Conservation (phyloP, 2,888 invertebrate species). For the Cephus pulcher region DNA sequence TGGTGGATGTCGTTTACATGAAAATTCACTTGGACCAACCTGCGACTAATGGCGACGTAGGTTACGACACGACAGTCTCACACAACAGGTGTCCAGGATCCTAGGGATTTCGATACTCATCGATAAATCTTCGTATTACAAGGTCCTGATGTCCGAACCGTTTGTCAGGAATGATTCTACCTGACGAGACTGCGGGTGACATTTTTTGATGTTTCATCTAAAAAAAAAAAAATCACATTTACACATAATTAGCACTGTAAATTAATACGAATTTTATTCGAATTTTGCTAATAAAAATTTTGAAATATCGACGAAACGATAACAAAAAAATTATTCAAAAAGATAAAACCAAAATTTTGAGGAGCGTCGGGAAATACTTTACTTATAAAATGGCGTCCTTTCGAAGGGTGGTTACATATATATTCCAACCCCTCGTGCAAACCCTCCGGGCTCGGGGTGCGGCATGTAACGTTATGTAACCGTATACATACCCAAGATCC, state of each 20-base stretch:
- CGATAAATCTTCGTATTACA: constrained; percentile 15
- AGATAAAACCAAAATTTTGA: neutral
- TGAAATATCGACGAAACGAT: neutral
- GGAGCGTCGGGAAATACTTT: neutral
- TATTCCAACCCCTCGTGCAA: constrained; percentile 52
- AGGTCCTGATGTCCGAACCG: constrained; percentile 12
- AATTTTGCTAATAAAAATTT: neutral
- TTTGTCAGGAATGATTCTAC: constrained; percentile 7
- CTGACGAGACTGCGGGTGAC: neutral
- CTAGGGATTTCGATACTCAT: constrained; percentile 22
- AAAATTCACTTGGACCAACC: constrained; percentile 62
- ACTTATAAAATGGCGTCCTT: constrained; percentile 59
- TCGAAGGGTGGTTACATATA: constrained; percentile 50
- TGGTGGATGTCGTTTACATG: constrained; percentile 51
- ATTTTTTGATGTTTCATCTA: neutral
- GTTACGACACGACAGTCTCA: constrained; percentile 15
- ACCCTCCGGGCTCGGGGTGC: constrained; percentile 40
- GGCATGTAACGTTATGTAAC: constrained; percentile 60
- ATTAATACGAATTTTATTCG: neutral
- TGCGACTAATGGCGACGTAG: constrained; percentile 46
- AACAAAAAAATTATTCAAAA: neutral
- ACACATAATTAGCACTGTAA: neutral
- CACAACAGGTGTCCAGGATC: constrained; percentile 50
- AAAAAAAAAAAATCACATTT: neutral
- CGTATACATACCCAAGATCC: constrained; percentile 61